Percentiles rank a stretch among this genome's conserved stretches.
These are phyloP conservation scores for Aegotheles bennettii DNA, from an alignment of 2,113 vertebrate genomes.

Conservation along the genomic window DNA sequence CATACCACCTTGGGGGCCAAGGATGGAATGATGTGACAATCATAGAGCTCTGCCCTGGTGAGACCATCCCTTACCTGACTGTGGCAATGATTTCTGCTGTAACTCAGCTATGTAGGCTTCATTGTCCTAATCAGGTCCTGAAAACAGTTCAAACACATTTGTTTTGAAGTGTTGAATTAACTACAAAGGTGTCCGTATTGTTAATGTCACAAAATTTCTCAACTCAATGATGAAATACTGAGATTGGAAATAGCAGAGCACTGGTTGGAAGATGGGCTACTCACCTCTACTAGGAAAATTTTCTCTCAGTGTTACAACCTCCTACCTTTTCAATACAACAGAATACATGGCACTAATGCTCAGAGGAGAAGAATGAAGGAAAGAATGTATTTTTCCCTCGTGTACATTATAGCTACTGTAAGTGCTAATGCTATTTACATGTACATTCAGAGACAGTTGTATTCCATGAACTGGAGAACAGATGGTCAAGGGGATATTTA, in stretches of 20 bases:
- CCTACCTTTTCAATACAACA: background rate
- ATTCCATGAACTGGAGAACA: background rate
- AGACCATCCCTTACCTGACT: background rate
- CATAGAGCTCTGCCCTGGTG: background rate
- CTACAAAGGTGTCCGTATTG: background rate
- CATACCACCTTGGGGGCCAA: background rate
- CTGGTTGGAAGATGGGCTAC: background rate
- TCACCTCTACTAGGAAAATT: background rate
- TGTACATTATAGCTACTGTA: background rate
- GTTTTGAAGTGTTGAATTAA: background rate
- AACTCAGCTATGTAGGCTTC: background rate
- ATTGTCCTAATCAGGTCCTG: background rate
- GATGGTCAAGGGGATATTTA: background rate
- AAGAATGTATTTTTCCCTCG: background rate
- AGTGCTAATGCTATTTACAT: background rate
- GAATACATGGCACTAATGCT: background rate
- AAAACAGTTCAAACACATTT: background rate
- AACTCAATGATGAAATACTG: background rate
- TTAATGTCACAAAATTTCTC: background rate
- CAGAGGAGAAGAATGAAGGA: background rate
- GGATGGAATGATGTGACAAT: background rate
- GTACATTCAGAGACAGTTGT: background rate
- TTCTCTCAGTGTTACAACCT: background rate
- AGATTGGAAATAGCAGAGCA: background rate
- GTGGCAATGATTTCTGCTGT: background rate